Percentiles rank a stretch among this genome's conserved stretches.
phyloP scores from a whole-genome alignment of 2,113 vertebrate genomes.

The Rostratula benghalensis region DNA sequence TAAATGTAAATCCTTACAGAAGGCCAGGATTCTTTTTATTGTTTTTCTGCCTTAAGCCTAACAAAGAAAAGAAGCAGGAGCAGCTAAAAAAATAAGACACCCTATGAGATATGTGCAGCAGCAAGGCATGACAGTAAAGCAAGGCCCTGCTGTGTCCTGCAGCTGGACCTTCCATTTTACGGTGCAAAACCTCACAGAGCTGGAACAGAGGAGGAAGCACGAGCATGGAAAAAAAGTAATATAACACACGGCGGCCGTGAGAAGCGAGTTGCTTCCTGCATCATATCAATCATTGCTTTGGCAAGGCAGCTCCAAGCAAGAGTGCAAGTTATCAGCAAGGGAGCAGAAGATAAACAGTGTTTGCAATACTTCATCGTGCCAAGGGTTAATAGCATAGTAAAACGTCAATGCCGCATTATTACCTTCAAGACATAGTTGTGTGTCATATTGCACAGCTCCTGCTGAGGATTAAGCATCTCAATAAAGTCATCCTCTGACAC shows the following conservation, averaged over 20 bases:
- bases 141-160: neutral
- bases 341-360: neutral
- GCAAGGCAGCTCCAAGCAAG: neutral
- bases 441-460: neutral
- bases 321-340: accelerated
- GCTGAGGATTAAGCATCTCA: neutral
- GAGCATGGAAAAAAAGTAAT: neutral
- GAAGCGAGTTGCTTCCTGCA: neutral
- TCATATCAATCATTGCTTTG: neutral
- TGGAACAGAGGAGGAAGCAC: neutral
- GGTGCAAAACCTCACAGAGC: accelerated
- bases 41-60: neutral
- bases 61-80: neutral
- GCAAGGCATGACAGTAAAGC: neutral
- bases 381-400: neutral
- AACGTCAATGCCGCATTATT: accelerated
- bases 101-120: neutral
- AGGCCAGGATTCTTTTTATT: neutral
- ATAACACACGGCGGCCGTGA: accelerated
- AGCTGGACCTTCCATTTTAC: neutral
- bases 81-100: neutral
- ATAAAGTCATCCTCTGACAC: neutral
- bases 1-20: neutral
- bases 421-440: neutral
- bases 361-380: neutral